These are phyloP conservation scores for Agonum fuliginosum DNA, from an alignment of 2,888 invertebrate species.

Conservation along the genomic window DNA sequence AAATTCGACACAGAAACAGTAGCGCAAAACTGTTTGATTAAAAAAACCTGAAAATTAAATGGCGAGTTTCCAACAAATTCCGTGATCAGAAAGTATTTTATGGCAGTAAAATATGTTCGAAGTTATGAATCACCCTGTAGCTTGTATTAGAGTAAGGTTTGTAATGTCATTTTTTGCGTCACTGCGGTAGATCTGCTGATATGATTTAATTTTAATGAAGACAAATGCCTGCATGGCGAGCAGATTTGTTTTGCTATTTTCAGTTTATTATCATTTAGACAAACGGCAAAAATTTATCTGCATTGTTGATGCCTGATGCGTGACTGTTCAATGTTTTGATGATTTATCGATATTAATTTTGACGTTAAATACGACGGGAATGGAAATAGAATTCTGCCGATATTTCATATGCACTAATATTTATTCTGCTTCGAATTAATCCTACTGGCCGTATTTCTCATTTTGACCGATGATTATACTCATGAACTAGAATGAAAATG, in stretches of 20 bases:
- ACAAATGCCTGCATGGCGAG: conserved; percentile 26
- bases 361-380: conserved; percentile 6
- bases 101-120: too few relatives aligned
- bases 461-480: neutral
- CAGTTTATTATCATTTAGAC: conserved; percentile 30
- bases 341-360: conserved; percentile 40
- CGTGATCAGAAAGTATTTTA: too few relatives aligned
- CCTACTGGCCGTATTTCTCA: neutral
- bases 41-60: too few relatives aligned
- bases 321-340: conserved; percentile 22
- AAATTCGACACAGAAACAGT: too few relatives aligned
- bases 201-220: conserved; percentile 48
- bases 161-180: conserved; percentile 33
- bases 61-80: too few relatives aligned
- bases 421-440: conserved; percentile 14
- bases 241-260: conserved; percentile 36
- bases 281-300: conserved; percentile 27
- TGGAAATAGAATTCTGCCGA: conserved; percentile 12
- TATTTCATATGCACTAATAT: conserved; percentile 16
- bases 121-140: too few relatives aligned
- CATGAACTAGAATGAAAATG: too few relatives aligned
- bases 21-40: too few relatives aligned
- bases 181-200: too few relatives aligned
- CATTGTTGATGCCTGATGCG: conserved; percentile 41
- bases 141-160: too few relatives aligned